Evolutionary conservation across 2,888 invertebrate species (phyloP).

Genomic region (Pheosia tremula): DNA sequence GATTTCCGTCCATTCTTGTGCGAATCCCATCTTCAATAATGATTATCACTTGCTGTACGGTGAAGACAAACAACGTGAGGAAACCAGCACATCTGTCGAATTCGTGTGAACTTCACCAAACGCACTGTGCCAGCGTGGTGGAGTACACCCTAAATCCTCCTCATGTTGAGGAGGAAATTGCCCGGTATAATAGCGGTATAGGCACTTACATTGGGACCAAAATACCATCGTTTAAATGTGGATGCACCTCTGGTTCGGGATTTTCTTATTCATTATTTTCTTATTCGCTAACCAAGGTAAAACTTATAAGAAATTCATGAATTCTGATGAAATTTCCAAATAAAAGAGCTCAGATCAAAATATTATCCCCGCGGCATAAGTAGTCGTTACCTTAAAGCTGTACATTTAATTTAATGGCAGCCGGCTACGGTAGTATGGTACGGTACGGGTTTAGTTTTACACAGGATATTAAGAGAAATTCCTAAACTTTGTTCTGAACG

Average conservation of each 20-base stretch:
- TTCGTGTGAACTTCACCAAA: too few relatives aligned
- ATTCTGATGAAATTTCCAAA: conserved; percentile 18
- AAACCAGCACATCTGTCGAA: too few relatives aligned
- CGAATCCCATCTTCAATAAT: too few relatives aligned
- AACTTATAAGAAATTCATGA: background rate
- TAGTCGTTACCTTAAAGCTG: conserved; percentile 56
- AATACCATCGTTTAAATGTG: too few relatives aligned
- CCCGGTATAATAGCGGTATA: background rate
- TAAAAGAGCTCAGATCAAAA: conserved; percentile 54
- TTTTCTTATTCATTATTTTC: too few relatives aligned
- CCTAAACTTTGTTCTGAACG: conserved; percentile 18
- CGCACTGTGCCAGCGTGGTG: too few relatives aligned
- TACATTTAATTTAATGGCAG: conserved; percentile 56
- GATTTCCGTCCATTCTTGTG: too few relatives aligned
- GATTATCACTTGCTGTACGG: too few relatives aligned
- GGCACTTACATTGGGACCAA: too few relatives aligned
- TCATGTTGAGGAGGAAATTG: background rate
- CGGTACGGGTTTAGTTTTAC: conserved; percentile 33
- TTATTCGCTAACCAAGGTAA: background rate
- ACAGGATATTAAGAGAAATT: conserved; percentile 34
- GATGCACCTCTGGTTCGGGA: too few relatives aligned
- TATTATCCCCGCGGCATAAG: conserved; percentile 52
- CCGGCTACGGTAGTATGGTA: conserved; percentile 26
- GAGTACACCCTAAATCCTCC: too few relatives aligned
- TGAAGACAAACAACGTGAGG: too few relatives aligned